Evolutionary conservation across 2,797 vertebrate genomes (phyloP).

Genomic region (Alectoris magna): DNA sequence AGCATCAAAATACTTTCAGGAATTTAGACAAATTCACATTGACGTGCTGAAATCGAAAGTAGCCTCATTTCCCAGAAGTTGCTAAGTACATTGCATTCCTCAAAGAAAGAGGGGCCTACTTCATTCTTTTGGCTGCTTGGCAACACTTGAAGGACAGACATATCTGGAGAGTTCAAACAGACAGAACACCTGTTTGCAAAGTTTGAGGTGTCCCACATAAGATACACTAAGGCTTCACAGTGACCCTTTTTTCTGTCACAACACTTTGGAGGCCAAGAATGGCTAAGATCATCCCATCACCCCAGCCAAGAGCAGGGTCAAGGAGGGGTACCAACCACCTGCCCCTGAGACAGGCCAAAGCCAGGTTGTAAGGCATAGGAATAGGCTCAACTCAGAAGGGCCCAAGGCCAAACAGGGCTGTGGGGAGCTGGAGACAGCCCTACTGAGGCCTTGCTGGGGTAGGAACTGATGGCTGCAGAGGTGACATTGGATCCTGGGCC

Average conservation of each 20-base stretch:
- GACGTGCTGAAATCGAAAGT: not conserved
- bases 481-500: too few species aligned
- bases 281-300: not conserved
- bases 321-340: rapidly evolving
- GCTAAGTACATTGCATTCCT: not conserved
- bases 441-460: not conserved
- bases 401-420: not conserved
- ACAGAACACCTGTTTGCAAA: not conserved
- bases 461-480: too few species aligned
- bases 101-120: too few species aligned
- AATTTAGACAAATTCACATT: not conserved
- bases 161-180: not conserved
- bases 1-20: not conserved
- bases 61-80: not conserved
- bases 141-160: not conserved
- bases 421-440: not conserved
- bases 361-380: not conserved
- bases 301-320: not conserved
- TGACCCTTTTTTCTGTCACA: not conserved
- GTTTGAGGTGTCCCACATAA: too few species aligned
- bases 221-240: not conserved
- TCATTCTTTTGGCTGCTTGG: not conserved
- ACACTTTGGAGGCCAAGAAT: not conserved
- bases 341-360: not conserved
- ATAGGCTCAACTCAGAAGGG: not conserved